A percentile compares a stretch with the other conserved stretches of the same genome.
Conservation (phyloP, 2,888 invertebrate species). For the Alloplasta piceator region DNA sequence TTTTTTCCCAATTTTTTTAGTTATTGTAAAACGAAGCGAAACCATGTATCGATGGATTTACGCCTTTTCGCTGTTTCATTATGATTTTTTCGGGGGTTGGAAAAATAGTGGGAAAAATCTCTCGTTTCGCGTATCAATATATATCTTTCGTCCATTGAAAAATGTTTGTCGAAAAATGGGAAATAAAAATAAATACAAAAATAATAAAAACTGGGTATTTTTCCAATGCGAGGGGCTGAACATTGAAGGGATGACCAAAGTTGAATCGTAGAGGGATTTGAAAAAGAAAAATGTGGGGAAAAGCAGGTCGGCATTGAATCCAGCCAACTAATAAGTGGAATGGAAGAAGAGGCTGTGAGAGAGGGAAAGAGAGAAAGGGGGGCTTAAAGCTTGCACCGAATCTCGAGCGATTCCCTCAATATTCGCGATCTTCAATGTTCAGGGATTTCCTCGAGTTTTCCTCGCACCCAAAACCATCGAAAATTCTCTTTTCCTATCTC, state of each 20-base stretch:
- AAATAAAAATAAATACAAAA: too few relatives aligned
- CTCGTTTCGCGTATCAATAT: too few relatives aligned
- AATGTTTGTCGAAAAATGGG: too few relatives aligned
- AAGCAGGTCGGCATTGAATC: slow-evolving; percentile 55
- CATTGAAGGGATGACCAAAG: slow-evolving; percentile 20
- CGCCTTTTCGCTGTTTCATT: too few relatives aligned
- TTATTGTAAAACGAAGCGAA: too few relatives aligned
- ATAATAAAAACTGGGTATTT: neutral
- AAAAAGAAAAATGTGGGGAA: slow-evolving; percentile 34
- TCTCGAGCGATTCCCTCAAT: slow-evolving; percentile 53
- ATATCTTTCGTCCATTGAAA: too few relatives aligned
- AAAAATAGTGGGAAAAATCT: too few relatives aligned
- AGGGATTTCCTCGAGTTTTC: neutral
- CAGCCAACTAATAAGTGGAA: slow-evolving; percentile 50
- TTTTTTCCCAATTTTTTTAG: too few relatives aligned
- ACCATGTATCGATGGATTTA: too few relatives aligned
- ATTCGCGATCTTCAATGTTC: slow-evolving; percentile 24
- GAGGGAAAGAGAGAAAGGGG: neutral
- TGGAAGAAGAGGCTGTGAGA: neutral
- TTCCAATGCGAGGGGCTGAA: neutral
- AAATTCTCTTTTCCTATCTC: neutral
- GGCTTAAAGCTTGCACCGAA: slow-evolving; percentile 27
- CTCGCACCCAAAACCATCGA: neutral
- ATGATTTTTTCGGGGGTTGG: too few relatives aligned
- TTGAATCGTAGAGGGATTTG: slow-evolving; percentile 26